A percentile compares a stretch with the other conserved stretches of the same genome.
phyloP scores from a whole-genome alignment of 2,888 invertebrate genomes.

The Drosophila demipolita region DNA sequence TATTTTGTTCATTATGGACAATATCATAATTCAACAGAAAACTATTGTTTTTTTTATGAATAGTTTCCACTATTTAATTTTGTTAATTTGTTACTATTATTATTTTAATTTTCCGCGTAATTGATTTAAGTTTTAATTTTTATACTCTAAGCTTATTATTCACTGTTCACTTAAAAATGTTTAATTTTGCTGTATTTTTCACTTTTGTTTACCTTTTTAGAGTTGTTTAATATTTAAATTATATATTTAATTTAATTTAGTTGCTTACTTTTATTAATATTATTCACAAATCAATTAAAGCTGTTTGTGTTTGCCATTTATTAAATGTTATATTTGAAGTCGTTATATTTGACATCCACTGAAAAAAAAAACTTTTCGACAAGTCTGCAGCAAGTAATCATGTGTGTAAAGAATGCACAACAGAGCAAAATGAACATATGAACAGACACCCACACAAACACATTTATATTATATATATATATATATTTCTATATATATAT shows the following conservation, averaged over 20 bases:
- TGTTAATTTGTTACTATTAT: background rate
- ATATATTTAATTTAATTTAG: background rate
- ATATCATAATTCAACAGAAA: background rate
- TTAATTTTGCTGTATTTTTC: background rate
- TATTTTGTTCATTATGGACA: background rate
- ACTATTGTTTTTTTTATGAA: background rate
- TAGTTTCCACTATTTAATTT: background rate
- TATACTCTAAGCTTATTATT: background rate
- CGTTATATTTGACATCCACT: conserved; percentile 19
- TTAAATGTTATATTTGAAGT: background rate
- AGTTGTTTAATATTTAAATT: background rate
- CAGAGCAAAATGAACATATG: conserved; percentile 3
- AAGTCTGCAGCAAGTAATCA: conserved; percentile 16
- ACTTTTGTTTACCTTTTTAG: background rate
- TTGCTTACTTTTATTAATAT: too few species aligned
- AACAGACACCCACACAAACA: background rate
- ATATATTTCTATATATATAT: background rate
- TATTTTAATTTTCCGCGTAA: background rate
- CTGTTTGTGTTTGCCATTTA: background rate
- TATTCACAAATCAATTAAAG: too few species aligned
- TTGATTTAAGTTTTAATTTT: background rate
- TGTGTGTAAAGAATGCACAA: conserved; percentile 18
- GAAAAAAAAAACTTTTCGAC: conserved; percentile 4
- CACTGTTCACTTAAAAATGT: background rate
- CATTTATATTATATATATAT: background rate